These are phyloP conservation scores for Scalopus aquaticus DNA, from an alignment of 2,113 vertebrate species.

Conservation along the genomic window DNA sequence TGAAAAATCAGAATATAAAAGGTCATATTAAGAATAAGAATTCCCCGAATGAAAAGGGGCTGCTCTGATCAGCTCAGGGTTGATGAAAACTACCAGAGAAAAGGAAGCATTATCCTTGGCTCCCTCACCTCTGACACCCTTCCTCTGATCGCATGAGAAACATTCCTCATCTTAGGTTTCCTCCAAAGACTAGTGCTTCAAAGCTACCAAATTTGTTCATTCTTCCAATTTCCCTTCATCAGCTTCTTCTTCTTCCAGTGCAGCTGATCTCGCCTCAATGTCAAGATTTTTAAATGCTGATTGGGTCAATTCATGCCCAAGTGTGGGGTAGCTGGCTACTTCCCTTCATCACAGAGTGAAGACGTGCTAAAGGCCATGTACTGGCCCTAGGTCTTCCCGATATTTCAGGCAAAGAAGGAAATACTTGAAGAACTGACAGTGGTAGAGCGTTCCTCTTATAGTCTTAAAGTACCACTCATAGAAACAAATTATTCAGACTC, in stretches of 20 bases:
- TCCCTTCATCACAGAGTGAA: background rate
- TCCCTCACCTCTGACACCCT: background rate
- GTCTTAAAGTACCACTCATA: background rate
- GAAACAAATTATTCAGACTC: background rate
- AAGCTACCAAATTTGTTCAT: background rate
- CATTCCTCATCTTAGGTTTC: background rate
- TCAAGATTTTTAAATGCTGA: background rate
- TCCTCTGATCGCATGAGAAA: background rate
- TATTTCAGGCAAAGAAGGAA: background rate
- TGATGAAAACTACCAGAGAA: background rate
- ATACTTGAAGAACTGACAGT: background rate
- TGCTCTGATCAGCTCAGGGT: background rate
- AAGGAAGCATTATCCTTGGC: background rate
- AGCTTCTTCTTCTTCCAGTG: background rate
- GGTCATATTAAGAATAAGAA: background rate
- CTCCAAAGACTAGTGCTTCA: background rate
- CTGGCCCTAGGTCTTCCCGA: background rate
- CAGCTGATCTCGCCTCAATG: background rate
- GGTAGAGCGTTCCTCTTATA: background rate
- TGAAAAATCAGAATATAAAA: background rate
- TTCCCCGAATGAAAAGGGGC: background rate
- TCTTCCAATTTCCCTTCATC: background rate
- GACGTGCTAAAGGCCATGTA: background rate
- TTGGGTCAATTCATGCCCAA: background rate
- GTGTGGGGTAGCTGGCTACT: background rate